phyloP scores from a whole-genome alignment of 2,888 invertebrate genomes.

The Nomada ferruginata region DNA sequence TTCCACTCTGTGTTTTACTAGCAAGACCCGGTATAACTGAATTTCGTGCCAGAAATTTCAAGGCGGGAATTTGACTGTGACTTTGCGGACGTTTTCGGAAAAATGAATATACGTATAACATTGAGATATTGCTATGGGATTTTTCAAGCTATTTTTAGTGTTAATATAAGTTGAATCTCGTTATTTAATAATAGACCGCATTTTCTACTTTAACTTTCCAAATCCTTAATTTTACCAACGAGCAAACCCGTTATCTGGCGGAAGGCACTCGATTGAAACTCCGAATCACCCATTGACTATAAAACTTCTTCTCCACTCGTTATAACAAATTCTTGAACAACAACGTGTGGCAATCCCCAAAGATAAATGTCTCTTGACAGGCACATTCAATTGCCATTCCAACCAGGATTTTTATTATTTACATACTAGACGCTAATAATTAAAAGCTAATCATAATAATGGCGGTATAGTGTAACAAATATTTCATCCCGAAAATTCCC shows the following conservation, averaged over 20 bases:
- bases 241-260: no score
- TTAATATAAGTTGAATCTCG: no score
- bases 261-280: no score
- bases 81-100: neutral
- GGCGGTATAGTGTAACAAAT: neutral
- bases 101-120: neutral
- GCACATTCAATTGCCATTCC: neutral
- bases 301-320: neutral
- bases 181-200: no score
- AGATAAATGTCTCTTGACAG: neutral
- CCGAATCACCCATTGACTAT: no score
- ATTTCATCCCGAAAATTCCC: neutral
- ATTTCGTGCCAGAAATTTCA: slow-evolving; percentile 3
- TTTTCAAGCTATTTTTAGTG: neutral
- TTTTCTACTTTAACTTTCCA: no score
- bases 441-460: neutral
- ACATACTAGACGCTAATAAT: neutral
- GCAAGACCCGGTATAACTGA: neutral
- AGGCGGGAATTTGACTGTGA: slow-evolving; percentile 8
- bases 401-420: neutral
- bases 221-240: neutral
- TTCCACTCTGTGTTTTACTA: neutral
- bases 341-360: neutral
- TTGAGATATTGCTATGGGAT: neutral
- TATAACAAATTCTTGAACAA: neutral